A percentile compares a stretch with the other conserved stretches of the same genome.
phyloP scores from a whole-genome alignment of 2,113 vertebrate genomes.

The Rhinichthys klamathensis region DNA sequence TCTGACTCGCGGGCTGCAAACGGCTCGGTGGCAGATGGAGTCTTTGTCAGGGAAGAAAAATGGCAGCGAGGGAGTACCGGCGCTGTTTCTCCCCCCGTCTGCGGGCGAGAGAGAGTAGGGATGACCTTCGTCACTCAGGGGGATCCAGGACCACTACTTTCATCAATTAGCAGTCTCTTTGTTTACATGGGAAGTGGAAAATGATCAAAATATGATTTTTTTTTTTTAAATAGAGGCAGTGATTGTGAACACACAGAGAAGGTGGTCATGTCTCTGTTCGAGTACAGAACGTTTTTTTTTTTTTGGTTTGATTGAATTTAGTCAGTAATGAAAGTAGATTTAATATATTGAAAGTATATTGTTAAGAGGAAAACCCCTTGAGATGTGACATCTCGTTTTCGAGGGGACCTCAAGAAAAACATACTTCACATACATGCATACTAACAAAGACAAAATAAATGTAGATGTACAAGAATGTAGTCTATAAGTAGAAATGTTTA shows the following conservation, averaged over 20 bases:
- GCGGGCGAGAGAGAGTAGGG: conserved; percentile 60
- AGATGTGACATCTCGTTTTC: too few relatives aligned
- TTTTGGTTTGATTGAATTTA: background rate
- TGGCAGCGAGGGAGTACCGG: conserved; percentile 84
- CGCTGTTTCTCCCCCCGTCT: conserved; percentile 70
- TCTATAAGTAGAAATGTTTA: too few relatives aligned
- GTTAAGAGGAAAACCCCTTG: too few relatives aligned
- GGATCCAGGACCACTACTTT: conserved; percentile 73
- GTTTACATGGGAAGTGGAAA: conserved; percentile 74
- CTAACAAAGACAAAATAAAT: too few relatives aligned
- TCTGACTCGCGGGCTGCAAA: conserved; percentile 91
- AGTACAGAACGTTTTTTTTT: background rate
- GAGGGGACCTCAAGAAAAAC: too few relatives aligned
- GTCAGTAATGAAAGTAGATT: background rate
- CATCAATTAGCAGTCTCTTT: conserved; percentile 81
- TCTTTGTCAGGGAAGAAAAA: conserved; percentile 97
- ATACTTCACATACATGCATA: too few relatives aligned
- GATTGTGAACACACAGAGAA: background rate
- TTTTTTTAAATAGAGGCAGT: background rate
- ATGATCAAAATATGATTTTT: conserved; percentile 66
- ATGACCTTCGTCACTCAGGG: conserved; percentile 84
- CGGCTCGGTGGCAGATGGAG: conserved; percentile 95
- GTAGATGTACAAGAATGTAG: too few relatives aligned
- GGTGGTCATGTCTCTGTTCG: background rate
- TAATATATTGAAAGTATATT: too few relatives aligned